phyloP scores from a whole-genome alignment of 2,888 invertebrate species.

The Endomychus coccineus region DNA sequence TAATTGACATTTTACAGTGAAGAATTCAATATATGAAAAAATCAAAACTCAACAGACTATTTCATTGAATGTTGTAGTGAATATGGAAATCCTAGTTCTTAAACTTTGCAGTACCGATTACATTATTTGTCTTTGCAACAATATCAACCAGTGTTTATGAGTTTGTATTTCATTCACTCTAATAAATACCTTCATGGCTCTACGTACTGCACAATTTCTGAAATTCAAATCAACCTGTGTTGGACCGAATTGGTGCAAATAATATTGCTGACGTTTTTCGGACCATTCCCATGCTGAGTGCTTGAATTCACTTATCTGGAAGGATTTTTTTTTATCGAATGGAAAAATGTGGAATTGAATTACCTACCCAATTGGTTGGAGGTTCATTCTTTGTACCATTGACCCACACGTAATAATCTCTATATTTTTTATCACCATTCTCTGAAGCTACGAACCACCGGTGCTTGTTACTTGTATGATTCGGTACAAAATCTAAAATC shows the following conservation, averaged over 20 bases:
- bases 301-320: constrained; percentile 32
- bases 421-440: constrained; percentile 52
- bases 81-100: no score
- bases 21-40: no score
- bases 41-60: no score
- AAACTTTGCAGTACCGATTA: no score
- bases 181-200: no score
- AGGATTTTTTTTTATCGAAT: neutral
- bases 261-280: constrained; percentile 60
- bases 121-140: no score
- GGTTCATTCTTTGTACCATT: constrained; percentile 44
- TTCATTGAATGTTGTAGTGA: no score
- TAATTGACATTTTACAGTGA: no score
- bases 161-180: no score
- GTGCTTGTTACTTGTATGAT: constrained; percentile 69
- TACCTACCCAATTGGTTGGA: constrained; percentile 71
- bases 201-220: constrained; percentile 58
- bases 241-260: constrained; percentile 69
- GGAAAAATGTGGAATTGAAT: neutral
- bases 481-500: constrained; percentile 44
- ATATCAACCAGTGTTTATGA: no score
- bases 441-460: constrained; percentile 74
- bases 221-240: constrained; percentile 79
- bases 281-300: constrained; percentile 50
- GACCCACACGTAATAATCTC: constrained; percentile 74